Conservation (phyloP, 1,140 invertebrate species). For the Brachionus plicatilis region DNA sequence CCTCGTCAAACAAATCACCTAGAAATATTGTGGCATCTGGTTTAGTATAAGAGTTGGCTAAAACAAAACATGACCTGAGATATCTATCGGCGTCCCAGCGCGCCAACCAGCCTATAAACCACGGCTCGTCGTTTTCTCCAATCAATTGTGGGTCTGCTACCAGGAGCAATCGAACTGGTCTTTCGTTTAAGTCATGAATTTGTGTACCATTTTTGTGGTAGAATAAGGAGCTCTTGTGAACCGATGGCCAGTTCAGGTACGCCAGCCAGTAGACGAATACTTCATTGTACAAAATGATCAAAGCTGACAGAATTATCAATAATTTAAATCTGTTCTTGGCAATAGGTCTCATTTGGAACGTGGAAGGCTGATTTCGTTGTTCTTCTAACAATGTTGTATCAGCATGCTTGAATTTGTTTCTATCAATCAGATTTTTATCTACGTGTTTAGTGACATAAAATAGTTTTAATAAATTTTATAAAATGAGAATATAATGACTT, state of each 20-base stretch:
- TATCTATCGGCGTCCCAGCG: conserved; percentile 79
- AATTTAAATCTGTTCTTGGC: neutral
- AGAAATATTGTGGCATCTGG: conserved; percentile 81
- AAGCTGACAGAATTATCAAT: neutral
- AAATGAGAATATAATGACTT: neutral
- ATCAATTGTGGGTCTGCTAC: conserved; percentile 88
- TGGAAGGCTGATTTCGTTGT: neutral
- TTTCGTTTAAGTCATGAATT: neutral
- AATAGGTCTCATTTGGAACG: neutral
- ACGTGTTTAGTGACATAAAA: neutral
- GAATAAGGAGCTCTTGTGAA: neutral
- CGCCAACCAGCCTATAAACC: conserved; percentile 58
- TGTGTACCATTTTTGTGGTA: neutral
- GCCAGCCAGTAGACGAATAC: neutral
- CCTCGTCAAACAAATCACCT: conserved; percentile 87
- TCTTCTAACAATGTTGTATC: neutral
- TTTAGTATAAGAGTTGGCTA: conserved; percentile 66
- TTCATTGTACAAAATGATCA: conserved; percentile 27
- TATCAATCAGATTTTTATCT: neutral
- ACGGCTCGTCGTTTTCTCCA: conserved; percentile 66
- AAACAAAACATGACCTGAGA: conserved; percentile 69
- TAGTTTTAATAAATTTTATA: neutral
- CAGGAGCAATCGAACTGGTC: conserved; percentile 58
- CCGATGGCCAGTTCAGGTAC: conserved; percentile 13
- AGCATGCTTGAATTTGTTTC: neutral